Base-by-base conservation (phyloP, 2,113 vertebrate species). In the Alexandromys fortis region DNA sequence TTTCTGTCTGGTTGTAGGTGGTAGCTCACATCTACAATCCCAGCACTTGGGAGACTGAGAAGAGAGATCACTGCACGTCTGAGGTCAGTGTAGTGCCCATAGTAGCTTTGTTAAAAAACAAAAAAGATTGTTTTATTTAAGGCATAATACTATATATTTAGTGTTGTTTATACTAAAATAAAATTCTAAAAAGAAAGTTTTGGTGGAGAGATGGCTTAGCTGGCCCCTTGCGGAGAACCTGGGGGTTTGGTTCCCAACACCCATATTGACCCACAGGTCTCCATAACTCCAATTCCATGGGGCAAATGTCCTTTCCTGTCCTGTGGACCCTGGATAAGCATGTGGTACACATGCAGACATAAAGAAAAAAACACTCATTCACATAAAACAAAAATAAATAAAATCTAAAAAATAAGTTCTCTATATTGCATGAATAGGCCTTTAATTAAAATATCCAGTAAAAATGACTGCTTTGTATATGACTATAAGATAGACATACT, bases 391-490 rank as follows among this genome's bases (percentile, higher is more conserved):
- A 24, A n/a, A 14, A 58, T 19, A 38, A 81, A 24, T 38, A 5
- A 28, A 70, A 38, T 82, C 22, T 61, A 38, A 38, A 82, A 82
- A 38, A 13, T 82, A n/a, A 58, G 24, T 77, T 91, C 79, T 7
- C 16, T 58, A 86, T 55, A 17, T 24, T 38, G 22, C 22, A 30
- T 35, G 28, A 63, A 47, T 42, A 13, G 26, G 30, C 47, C 1
- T 13, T 67, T 55, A 78, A 28, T 65, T 45, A 38, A 55, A 90
- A 33, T 33, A 72, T 13, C 2, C 79, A 94, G 38, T 33, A 72
- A 85, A 93, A 55, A 78, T 75, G 38, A 49, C 12, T 89, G 17
- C 13, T 82, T 89, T 24, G 67, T 89, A 76, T 95, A 61, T 89
- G 2, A 49, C 73, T 88, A 81, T 1, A 76, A 70, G 13, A 77